Percentiles rank a stretch among this genome's conserved stretches.
These are phyloP conservation scores for Bombus confusus DNA, from an alignment of 1,140 invertebrate species.

Conservation along the genomic window DNA sequence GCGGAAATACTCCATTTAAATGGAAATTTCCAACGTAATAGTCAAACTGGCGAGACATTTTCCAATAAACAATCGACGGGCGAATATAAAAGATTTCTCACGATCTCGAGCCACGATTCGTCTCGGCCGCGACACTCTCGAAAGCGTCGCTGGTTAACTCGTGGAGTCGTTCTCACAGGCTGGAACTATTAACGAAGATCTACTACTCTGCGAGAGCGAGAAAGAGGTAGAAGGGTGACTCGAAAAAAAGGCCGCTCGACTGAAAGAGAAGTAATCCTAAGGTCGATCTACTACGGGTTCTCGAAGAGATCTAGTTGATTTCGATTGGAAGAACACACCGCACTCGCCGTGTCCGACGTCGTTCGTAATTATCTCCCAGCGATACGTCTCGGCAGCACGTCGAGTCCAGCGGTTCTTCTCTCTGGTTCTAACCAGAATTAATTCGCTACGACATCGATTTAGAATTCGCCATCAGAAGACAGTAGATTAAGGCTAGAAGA, in stretches of 20 bases:
- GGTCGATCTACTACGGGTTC: constrained; percentile 38
- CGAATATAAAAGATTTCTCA: neutral
- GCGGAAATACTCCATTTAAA: constrained; percentile 5
- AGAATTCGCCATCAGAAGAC: constrained; percentile 58
- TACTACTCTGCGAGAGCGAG: neutral
- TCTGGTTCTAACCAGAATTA: constrained; percentile 30
- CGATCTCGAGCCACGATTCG: constrained; percentile 2
- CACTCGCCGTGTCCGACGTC: neutral
- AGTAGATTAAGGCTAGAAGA: constrained; percentile 30
- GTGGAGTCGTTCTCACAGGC: neutral
- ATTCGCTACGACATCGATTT: constrained; percentile 64
- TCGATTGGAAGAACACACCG: neutral
- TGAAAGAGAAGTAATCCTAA: constrained; percentile 43
- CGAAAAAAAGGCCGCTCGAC: constrained; percentile 39
- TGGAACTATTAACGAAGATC: neutral
- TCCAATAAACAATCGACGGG: neutral
- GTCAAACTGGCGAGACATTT: neutral
- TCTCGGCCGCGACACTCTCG: neutral
- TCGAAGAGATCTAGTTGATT: constrained; percentile 24
- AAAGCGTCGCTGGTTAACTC: neutral
- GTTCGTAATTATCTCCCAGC: neutral
- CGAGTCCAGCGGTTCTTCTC: neutral
- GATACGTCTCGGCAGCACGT: neutral
- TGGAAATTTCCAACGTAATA: neutral
- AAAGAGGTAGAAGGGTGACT: neutral